A percentile compares a stretch with the other conserved stretches of the same genome.
Conservation (phyloP, 2,113 vertebrate species). For the Fregetta grallaria region DNA sequence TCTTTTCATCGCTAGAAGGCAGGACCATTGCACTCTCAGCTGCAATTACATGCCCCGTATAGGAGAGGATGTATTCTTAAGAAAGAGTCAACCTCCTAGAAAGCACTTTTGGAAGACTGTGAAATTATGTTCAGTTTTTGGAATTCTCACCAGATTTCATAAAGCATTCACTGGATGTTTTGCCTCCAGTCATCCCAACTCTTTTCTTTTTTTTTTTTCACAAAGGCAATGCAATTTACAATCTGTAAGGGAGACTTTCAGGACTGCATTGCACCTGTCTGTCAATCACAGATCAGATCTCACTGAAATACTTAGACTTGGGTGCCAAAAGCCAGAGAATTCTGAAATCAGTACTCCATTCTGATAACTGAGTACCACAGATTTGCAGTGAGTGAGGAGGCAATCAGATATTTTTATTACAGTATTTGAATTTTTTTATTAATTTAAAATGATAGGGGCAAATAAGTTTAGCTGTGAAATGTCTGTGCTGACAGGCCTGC, state of each 20-base stretch:
- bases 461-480: not conserved
- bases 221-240: not conserved
- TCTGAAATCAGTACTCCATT: not conserved
- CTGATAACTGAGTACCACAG: not conserved
- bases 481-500: not conserved
- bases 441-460: not conserved
- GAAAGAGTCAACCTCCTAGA: not conserved
- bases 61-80: not conserved
- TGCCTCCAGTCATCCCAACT: not conserved
- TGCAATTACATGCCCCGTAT: not conserved
- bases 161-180: not conserved
- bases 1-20: accelerated
- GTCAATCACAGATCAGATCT: not conserved
- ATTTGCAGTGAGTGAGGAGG: not conserved
- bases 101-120: not conserved
- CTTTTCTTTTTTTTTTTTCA: accelerated
- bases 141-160: not conserved
- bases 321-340: not conserved
- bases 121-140: not conserved
- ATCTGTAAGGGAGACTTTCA: not conserved
- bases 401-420: not conserved
- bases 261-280: not conserved
- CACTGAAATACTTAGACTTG: not conserved
- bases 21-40: not conserved
- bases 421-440: not conserved